Evolutionary conservation across 2,113 vertebrate species (phyloP), one percentile per base, ranked within the genome.

Genomic region (Scytalopus superciliaris): DNA sequence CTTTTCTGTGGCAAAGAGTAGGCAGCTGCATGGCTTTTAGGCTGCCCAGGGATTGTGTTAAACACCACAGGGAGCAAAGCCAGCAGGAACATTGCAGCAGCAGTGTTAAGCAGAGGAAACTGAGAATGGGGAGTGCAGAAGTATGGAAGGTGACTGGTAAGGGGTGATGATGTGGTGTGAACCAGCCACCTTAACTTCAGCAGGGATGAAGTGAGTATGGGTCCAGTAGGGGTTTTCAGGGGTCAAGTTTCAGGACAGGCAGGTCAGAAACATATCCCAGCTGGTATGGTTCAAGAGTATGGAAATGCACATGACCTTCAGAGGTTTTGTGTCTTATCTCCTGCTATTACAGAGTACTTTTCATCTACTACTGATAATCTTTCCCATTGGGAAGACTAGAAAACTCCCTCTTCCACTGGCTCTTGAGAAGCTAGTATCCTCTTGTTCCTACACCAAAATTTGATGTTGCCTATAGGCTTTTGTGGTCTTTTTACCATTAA

Each of bases 1-100:
- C 45, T 14, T 68, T 91, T 53, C 59, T 62, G 64, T 95, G 59
- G 72, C 50, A 73, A 60, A 76, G 89, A 56, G 2, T 35, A 63
- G 62, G 31, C 45, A 80, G 49, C 23, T 50, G 16, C 24, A 22
- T 0, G 3, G 7, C 60, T 85, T 69, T 11, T 19, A 84, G 47
- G 42, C 55, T 76, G 35, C 57, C 47, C 2, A 5, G 24, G 39
- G 33, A 17, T 24, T 15, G 12, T 33, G 10, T 68, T 92, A 49
- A 73, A 93, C 14, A n/a, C 11, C 30, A 52, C 37, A 42, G 44
- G 49, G 31, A 79, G 39, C 3, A 14, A 37, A 78, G 14, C 19
- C 22, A 31, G n/a, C 0, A 0, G 17, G 13, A 90, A 12, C 53
- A 24, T 40, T 35, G 25, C 30, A n/a, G 28, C 60, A 53, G 37